Conservation (phyloP, 2,888 invertebrate genomes). For the Parnassius orleans region DNA sequence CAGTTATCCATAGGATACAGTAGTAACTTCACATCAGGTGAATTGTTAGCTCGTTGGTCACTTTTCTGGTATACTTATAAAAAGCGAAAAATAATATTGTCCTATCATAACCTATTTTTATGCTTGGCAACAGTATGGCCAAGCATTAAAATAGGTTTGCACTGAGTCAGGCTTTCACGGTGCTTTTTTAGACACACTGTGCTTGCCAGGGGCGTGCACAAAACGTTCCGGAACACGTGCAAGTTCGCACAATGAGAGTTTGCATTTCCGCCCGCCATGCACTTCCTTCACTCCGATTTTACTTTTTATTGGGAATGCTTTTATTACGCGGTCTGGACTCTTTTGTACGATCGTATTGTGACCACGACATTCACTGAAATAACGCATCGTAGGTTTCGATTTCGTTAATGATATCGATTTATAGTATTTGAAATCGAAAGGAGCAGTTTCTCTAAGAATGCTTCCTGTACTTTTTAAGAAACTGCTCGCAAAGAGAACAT, state of each 20-base stretch:
- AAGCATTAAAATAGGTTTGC: conserved; percentile 54
- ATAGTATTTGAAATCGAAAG: conserved; percentile 72
- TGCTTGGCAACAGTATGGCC: conserved; percentile 16
- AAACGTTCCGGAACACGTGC: conserved; percentile 78
- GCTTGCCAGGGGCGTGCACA: conserved; percentile 64
- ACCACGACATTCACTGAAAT: conserved; percentile 67
- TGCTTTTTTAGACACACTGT: conserved; percentile 42
- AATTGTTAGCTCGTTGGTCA: too few relatives aligned
- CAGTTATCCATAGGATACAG: not conserved
- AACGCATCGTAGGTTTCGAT: conserved; percentile 79
- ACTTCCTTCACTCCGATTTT: conserved; percentile 77
- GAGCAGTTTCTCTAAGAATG: conserved; percentile 49
- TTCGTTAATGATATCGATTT: conserved; percentile 78
- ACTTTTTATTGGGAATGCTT: conserved; percentile 73
- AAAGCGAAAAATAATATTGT: too few relatives aligned
- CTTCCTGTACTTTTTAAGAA: conserved; percentile 10
- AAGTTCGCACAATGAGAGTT: conserved; percentile 77
- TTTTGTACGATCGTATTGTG: conserved; percentile 67
- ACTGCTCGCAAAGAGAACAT: conserved; percentile 16
- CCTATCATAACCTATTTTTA: not conserved
- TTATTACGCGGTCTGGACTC: conserved; percentile 69
- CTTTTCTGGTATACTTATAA: not conserved
- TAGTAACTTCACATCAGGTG: not conserved
- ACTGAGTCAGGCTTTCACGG: conserved; percentile 55
- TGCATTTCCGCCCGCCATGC: conserved; percentile 80